Base-by-base conservation (phyloP, 2,113 vertebrate genomes). In the Camelus bactrianus region DNA sequence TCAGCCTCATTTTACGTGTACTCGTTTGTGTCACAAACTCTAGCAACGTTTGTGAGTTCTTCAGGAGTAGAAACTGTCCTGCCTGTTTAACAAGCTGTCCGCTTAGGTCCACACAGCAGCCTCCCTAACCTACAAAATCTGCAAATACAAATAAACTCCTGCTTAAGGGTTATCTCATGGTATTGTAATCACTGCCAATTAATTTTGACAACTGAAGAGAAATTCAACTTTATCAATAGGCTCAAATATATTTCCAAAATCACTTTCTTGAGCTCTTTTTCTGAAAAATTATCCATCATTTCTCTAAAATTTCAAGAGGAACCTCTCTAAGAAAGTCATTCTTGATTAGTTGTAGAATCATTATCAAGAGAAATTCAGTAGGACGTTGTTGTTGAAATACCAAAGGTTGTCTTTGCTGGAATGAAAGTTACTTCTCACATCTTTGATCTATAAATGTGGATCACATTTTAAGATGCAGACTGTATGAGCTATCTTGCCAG, bases 191-290 rank as follows among this genome's bases (percentile, higher is more conserved):
- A 54, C 48, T 3, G 22, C 54, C 76, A 64, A 5, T 82, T 92
- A 26, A 76, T 83, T 83, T 64, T 62, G 32, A 84, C 8, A 6
- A 30, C 26, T 16, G 9, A 88, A 76, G 42, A 69, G 42, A 79
- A 77, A 64, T 76, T 35, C 10, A 30, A 2, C 5, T 3, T 96
- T 80, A 85, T 54, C 28, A 48, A 46, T 76, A 67, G 30, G 32
- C 58, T 91, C 38, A 82, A 80, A 56, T 54, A 46, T 60, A 54
- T 91, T 86, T 76, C 35, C 73, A 70, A 70, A 69, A 70, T 69
- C 82, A 70, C 54, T 94, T 92, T 79, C 35, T 64, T 72, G 67
- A 86, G 35, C 22, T 82, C 70, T 92, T 75, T 94, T 83, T 64
- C 35, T 72, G 54, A 89, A 72, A 94, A 89, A 35, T 72, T 42